These are phyloP conservation scores for Holotrichia oblita DNA, from an alignment of 1,140 invertebrate species.

Conservation along the genomic window DNA sequence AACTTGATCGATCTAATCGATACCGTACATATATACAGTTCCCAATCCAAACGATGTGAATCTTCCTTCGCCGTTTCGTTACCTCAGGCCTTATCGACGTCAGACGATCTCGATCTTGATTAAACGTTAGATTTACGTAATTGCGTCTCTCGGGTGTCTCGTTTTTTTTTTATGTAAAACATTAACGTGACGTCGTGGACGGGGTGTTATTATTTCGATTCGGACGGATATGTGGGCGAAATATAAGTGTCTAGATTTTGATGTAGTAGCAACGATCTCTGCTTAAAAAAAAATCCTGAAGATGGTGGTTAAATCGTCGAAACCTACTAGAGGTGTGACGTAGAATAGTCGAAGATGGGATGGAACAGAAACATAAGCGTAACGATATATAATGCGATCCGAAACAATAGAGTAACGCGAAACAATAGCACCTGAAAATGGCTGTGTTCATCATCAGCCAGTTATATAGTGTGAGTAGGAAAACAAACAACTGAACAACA, in stretches of 20 bases:
- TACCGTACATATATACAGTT: neutral
- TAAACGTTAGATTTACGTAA: constrained; percentile 20
- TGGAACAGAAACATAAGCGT: neutral
- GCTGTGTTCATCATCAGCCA: constrained; percentile 6
- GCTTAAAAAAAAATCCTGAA: neutral
- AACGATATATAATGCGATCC: neutral
- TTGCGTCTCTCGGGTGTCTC: constrained; percentile 10
- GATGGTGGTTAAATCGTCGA: neutral
- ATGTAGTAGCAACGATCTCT: no score
- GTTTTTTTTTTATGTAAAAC: constrained; percentile 11
- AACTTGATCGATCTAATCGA: constrained; percentile 2
- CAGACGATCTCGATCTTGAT: neutral
- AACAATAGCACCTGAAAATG: constrained; percentile 33
- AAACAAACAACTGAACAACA: neutral
- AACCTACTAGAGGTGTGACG: neutral
- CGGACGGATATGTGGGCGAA: neutral
- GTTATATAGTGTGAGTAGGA: neutral
- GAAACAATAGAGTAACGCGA: constrained; percentile 28
- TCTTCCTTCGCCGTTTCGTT: neutral
- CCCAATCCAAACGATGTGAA: neutral
- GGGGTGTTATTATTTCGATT: neutral
- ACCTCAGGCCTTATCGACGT: constrained; percentile 30
- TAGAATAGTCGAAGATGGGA: neutral
- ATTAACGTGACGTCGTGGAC: neutral
- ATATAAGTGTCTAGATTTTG: no score